A percentile compares a stretch with the other conserved stretches of the same genome.
phyloP scores from a whole-genome alignment of 2,797 vertebrate species.

The Brachyalestes nurse region DNA sequence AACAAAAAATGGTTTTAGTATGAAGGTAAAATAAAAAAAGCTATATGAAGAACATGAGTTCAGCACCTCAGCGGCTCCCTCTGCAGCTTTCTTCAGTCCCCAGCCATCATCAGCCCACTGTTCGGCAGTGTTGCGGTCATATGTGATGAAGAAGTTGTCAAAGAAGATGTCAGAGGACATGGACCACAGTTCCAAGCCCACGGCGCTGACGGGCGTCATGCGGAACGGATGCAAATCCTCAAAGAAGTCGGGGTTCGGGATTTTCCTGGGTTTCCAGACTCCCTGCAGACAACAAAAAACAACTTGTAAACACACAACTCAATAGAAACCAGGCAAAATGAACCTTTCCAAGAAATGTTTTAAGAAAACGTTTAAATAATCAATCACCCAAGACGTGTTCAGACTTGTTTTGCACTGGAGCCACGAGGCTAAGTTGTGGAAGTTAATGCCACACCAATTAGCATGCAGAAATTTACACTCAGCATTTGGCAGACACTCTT shows the following conservation, averaged over 20 bases:
- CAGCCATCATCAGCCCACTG: constrained; percentile 92
- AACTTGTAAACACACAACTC: not conserved
- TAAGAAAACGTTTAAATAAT: not conserved
- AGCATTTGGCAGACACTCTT: too few species aligned
- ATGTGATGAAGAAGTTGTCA: constrained; percentile 94
- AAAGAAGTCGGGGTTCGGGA: constrained; percentile 94
- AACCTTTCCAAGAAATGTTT: not conserved
- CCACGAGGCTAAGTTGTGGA: not conserved
- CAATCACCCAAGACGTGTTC: not conserved
- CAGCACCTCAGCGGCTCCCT: constrained; percentile 93
- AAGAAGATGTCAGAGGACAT: constrained; percentile 99
- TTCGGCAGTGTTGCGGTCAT: constrained; percentile 87
- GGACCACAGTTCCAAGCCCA: constrained; percentile 97
- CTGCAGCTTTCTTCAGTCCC: constrained; percentile 95
- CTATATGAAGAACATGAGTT: not conserved
- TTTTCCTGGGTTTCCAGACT: constrained; percentile 96
- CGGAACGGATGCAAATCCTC: constrained; percentile 95
- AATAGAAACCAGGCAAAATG: too few species aligned
- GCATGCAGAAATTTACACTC: too few species aligned
- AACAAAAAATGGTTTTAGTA: too few species aligned
- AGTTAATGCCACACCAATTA: not conserved
- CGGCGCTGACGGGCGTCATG: constrained; percentile 91
- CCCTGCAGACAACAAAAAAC: constrained; percentile 77
- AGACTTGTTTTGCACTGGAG: not conserved
- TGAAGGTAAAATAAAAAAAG: not conserved